Evolutionary conservation across 1,140 invertebrate species (phyloP), one percentile per base, ranked within the genome.

Genomic region (honey bee (Apis mellifera)): DNA sequence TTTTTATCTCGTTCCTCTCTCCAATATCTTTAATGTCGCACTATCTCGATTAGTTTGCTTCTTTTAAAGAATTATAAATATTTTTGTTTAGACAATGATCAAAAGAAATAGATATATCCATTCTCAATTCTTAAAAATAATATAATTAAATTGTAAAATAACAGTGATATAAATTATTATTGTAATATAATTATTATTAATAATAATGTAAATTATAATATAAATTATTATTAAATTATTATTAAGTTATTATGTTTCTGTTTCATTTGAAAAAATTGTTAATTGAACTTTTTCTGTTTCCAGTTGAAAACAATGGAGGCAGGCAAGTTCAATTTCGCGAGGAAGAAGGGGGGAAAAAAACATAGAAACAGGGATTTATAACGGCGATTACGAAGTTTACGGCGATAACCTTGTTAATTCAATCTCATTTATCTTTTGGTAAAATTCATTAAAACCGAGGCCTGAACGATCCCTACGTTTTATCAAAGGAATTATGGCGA

Each of bases 401-500:
- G 23, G 62, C 62, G 79, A 81, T 81, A 81, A 81, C 79, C 71
- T 81, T 81, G 52, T 81, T 81, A 82, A 82, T 76, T 75, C 79
- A n/a, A 42, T 42, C 42, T 64, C 79, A 26, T 82, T 82, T 82
- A 82, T 82, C 79, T 82, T 82, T 82, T 64, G 64, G 79, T 76
- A 82, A 82, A 82, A 82, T 82, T 82, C 79, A 82, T 82, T 82
- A 82, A 75, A 82, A 59, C 32, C 72, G 12, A 12, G 26, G 4
- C n/a, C 9, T 42, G 23, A n/a, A 15, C 71, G 52, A 74, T 74
- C 71, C 54, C 65, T 42, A 15, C 54, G 64, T 75, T 82, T 82
- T 76, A 82, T 82, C 73, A 82, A 82, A 59, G 72, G 64, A 82
- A 82, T 82, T 82, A 82, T 42, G 64, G 48, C 79, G 79, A 76